Base-by-base conservation (phyloP, 2,888 invertebrate species). In the Drosophila melanosoma region DNA sequence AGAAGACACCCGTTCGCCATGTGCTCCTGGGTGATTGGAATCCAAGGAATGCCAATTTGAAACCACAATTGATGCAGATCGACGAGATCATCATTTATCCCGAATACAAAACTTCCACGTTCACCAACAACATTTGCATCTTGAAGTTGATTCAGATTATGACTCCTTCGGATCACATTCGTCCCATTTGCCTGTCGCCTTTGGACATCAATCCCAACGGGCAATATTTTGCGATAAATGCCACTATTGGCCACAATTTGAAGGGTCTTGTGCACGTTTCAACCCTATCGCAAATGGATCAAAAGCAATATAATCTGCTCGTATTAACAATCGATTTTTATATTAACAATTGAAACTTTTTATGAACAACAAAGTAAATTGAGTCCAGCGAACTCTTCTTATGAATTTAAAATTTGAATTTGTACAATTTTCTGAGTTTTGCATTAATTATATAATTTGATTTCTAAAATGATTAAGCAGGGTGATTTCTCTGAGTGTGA, bases 21-120 rank as follows among this genome's bases (percentile, higher is more conserved):
- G 74, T 65, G 0, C 48, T 80, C 1, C 38, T 80, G 12, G 80
- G 80, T 11, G 74, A 79, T 40, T 80, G 71, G 73, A 76, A 71
- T 58, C 68, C 70, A 0, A 51, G 40, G 1, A 80, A 80, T 58
- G 20, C 63, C 1, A 67, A 65, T n/a, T 40, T 26, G 1, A 0
- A n/a, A 12, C 59, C 74, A 0, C 35, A 61, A 36, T 29, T 74
- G 10, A 8, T 64, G 8, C 49, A 63, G 23, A 62, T 81, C 56
- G 62, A 42, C 0, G 74, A 79, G 36, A 58, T 80, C 40, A 51
- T 63, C 15, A 38, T 74, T 23, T 73, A 80, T 65, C 71, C 64
- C 1, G 67, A 76, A 3, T 76, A 74, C 29, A 26, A 40, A 10
- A 33, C 23, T 17, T 48, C 12, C 8, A 2, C 40, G 4, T 8